phyloP scores from a whole-genome alignment of 2,797 vertebrate species.

The Craterocephalus amniculus region DNA sequence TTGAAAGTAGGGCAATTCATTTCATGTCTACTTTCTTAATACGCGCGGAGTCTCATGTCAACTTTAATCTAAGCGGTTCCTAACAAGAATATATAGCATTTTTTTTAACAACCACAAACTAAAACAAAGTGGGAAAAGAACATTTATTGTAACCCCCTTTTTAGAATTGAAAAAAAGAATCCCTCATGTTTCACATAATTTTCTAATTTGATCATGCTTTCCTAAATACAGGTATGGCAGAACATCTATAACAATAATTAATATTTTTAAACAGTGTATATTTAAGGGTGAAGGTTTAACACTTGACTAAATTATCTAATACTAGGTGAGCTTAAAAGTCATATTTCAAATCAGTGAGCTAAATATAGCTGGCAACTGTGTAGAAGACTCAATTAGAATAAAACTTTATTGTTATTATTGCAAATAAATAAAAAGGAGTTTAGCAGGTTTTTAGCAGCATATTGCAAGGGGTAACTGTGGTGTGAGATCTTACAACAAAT shows the following conservation, averaged over 20 bases:
- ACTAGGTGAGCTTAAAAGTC: neutral
- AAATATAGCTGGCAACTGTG: neutral
- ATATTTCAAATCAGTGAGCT: neutral
- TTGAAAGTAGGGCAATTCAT: conserved; percentile 54
- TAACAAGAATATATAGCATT: conserved; percentile 1
- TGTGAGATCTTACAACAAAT: conserved; percentile 3
- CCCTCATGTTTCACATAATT: neutral
- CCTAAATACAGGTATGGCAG: neutral
- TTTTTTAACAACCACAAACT: neutral
- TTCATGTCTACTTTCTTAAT: conserved; percentile 43
- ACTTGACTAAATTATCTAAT: neutral
- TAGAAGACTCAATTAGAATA: neutral
- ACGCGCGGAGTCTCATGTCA: conserved; percentile 36
- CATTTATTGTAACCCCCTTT: neutral
- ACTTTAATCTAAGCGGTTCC: conserved; percentile 33
- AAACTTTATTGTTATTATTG: neutral
- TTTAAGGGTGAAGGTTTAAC: neutral
- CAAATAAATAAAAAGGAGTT: neutral
- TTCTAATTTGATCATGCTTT: neutral
- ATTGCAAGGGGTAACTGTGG: neutral
- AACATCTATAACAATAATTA: no score
- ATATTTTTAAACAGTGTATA: neutral
- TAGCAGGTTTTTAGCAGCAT: neutral
- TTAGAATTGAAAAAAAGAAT: no score
- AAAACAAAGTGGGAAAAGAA: neutral